phyloP scores from a whole-genome alignment of 1,140 invertebrate genomes.

The Drosophila leontia region DNA sequence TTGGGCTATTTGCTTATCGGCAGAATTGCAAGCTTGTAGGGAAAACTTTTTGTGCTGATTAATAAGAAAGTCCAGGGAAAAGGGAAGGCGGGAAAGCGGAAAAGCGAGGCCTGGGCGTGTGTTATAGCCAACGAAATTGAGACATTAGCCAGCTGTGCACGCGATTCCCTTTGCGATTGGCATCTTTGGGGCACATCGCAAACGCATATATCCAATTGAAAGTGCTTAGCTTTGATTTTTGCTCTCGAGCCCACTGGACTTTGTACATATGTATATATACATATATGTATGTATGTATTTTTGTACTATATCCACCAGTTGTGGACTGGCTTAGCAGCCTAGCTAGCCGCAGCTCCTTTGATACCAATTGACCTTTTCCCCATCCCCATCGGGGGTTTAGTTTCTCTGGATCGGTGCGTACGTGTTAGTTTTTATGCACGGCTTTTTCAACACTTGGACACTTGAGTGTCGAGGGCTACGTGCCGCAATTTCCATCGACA shows the following conservation, averaged over 20 bases:
- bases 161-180: slow-evolving; percentile 28
- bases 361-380: not conserved
- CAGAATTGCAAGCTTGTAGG: slow-evolving; percentile 67
- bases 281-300: slow-evolving; percentile 2
- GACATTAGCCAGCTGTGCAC: slow-evolving; percentile 71
- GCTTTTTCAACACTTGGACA: slow-evolving; percentile 77
- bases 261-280: not conserved
- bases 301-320: not conserved
- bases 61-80: slow-evolving; percentile 63
- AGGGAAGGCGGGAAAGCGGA: not conserved
- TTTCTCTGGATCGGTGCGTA: slow-evolving; percentile 51
- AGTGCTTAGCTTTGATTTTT: slow-evolving; percentile 84
- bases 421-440: slow-evolving; percentile 72
- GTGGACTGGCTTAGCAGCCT: slow-evolving; percentile 46
- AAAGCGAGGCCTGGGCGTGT: not conserved
- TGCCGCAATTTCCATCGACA: slow-evolving; percentile 75
- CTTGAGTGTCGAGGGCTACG: slow-evolving; percentile 63
- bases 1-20: slow-evolving; percentile 81
- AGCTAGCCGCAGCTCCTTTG: slow-evolving; percentile 11
- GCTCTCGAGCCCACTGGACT: slow-evolving; percentile 36
- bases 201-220: slow-evolving; percentile 84
- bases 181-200: slow-evolving; percentile 67
- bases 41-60: slow-evolving; percentile 80
- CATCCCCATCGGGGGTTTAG: slow-evolving; percentile 4
- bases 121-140: slow-evolving; percentile 42